phyloP scores from a whole-genome alignment of 2,888 invertebrate genomes.

The Drosophila setosimentum region DNA sequence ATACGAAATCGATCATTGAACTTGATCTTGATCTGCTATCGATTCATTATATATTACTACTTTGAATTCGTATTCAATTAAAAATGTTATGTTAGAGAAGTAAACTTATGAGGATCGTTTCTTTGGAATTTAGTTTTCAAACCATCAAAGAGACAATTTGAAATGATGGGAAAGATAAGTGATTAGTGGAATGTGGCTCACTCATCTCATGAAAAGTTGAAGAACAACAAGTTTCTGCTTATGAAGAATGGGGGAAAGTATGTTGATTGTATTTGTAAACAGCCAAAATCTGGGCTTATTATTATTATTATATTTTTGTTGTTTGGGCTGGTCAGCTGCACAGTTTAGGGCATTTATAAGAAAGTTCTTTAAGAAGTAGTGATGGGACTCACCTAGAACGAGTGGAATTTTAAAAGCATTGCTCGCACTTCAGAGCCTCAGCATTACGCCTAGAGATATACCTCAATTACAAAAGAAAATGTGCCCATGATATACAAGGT shows the following conservation, averaged over 20 bases:
- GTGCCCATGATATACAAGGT: conserved; percentile 6
- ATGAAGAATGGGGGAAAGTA: neutral
- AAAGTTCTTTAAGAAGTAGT: conserved; percentile 55
- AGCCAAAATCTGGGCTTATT: neutral
- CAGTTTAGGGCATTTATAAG: neutral
- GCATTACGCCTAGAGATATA: conserved; percentile 62
- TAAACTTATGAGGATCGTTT: neutral
- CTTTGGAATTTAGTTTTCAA: neutral
- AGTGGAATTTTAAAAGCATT: conserved; percentile 66
- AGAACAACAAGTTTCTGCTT: neutral
- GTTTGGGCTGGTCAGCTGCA: conserved; percentile 12
- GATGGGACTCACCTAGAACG: conserved; percentile 69
- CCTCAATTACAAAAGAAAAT: conserved; percentile 6
- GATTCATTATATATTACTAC: neutral
- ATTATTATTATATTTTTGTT: neutral
- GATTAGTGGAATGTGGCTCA: no score
- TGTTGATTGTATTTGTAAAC: no score
- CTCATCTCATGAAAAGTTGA: neutral
- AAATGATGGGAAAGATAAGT: no score
- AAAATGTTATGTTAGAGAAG: neutral
- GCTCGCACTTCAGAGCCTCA: conserved; percentile 68
- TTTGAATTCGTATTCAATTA: neutral
- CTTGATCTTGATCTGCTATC: conserved; percentile 1
- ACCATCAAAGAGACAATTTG: neutral
- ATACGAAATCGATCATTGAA: neutral